Conservation (phyloP, 2,113 vertebrate species). For the Pseudorectes ferrugineus region DNA sequence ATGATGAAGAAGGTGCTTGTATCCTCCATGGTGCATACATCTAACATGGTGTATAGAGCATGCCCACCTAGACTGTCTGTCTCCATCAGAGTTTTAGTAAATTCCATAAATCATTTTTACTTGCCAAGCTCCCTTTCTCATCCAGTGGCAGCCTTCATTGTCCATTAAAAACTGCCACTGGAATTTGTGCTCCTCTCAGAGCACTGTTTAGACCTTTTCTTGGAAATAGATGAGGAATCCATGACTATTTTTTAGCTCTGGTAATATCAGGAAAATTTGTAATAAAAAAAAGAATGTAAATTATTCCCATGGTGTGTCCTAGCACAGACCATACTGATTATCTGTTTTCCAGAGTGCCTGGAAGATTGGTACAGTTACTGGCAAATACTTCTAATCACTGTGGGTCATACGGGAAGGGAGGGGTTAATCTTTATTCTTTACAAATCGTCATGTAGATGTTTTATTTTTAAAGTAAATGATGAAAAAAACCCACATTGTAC, state of each 20-base stretch:
- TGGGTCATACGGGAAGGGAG: background rate
- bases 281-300: background rate
- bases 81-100: background rate
- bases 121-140: background rate
- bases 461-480: conserved; percentile 22
- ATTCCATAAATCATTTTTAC: background rate
- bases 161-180: background rate
- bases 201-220: background rate
- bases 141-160: background rate
- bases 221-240: background rate
- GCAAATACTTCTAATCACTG: background rate
- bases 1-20: background rate
- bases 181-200: background rate
- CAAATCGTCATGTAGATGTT: background rate
- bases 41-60: background rate
- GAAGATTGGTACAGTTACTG: background rate
- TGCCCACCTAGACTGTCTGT: background rate
- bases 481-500: background rate
- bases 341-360: background rate
- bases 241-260: background rate
- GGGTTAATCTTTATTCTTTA: conserved; percentile 1
- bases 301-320: background rate
- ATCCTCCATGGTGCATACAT: background rate
- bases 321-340: background rate
- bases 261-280: background rate